phyloP scores from a whole-genome alignment of 2,113 vertebrate genomes.

The Phyllopteryx taeniolatus region DNA sequence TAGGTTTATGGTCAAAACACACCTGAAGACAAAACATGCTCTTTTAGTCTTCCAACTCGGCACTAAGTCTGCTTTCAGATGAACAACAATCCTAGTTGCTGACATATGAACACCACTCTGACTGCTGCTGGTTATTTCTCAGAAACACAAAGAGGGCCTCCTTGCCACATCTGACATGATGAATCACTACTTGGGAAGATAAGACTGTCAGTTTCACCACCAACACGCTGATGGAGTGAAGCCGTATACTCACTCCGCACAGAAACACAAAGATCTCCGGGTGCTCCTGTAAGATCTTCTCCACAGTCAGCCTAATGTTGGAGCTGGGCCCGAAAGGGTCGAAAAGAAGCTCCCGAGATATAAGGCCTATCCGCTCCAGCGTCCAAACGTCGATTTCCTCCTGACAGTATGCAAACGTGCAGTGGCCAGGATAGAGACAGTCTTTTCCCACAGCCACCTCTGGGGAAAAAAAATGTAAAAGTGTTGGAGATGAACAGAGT shows the following conservation, averaged over 20 bases:
- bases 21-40: conserved; percentile 70
- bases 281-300: conserved; percentile 89
- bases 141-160: not conserved
- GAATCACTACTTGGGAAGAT: not conserved
- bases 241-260: conserved; percentile 81
- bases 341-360: conserved; percentile 89
- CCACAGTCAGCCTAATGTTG: conserved; percentile 81
- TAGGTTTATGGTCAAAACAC: conserved; percentile 98
- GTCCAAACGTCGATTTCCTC: conserved; percentile 99
- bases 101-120: not conserved
- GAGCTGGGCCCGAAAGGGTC: conserved; percentile 78
- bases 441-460: conserved; percentile 91
- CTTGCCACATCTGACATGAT: not conserved
- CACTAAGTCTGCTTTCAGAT: too few relatives aligned
- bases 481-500: not conserved
- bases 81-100: not conserved
- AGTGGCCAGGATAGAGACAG: conserved; percentile 90
- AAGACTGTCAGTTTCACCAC: not conserved
- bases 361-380: conserved; percentile 90
- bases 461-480: conserved; percentile 35
- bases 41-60: not conserved
- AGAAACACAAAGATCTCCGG: conserved; percentile 96
- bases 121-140: not conserved
- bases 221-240: not conserved
- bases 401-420: conserved; percentile 95